Evolutionary conservation across 2,797 vertebrate genomes (phyloP).

Genomic region (Coregonus sp.): DNA sequence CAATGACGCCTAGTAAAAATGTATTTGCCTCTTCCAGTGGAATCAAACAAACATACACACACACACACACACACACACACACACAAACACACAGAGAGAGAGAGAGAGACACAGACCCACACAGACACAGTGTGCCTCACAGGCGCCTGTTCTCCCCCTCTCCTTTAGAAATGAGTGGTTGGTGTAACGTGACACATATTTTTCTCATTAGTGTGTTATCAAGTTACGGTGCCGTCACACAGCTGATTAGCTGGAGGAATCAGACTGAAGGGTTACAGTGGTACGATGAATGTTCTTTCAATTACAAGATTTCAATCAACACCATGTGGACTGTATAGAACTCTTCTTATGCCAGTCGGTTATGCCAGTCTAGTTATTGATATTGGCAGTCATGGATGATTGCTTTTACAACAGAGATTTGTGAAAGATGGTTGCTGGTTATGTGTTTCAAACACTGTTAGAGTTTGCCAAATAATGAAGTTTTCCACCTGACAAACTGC

Average conservation of each 20-base stretch:
- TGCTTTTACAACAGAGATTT: background rate
- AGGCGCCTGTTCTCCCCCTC: background rate
- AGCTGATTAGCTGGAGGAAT: conserved; percentile 18
- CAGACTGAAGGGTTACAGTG: background rate
- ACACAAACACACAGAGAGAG: no score
- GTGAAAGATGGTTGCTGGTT: conserved; percentile 5
- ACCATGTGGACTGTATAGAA: conserved; percentile 1
- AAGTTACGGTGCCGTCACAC: conserved; percentile 1
- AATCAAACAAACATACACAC: background rate
- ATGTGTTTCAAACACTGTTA: background rate
- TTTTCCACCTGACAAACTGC: conserved; percentile 34
- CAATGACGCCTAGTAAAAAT: conserved; percentile 43
- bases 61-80: background rate
- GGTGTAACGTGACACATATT: conserved; percentile 13
- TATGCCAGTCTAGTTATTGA: background rate
- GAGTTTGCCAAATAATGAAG: background rate
- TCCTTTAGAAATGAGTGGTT: background rate
- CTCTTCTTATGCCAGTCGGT: background rate
- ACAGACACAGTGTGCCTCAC: background rate
- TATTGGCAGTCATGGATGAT: background rate
- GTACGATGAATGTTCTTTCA: background rate
- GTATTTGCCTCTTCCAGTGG: conserved; percentile 7
- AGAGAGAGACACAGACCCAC: no score
- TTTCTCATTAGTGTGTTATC: conserved; percentile 37
- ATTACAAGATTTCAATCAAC: background rate